Base-by-base conservation (phyloP, 1,140 invertebrate species). In the Drosophila subobscura region DNA sequence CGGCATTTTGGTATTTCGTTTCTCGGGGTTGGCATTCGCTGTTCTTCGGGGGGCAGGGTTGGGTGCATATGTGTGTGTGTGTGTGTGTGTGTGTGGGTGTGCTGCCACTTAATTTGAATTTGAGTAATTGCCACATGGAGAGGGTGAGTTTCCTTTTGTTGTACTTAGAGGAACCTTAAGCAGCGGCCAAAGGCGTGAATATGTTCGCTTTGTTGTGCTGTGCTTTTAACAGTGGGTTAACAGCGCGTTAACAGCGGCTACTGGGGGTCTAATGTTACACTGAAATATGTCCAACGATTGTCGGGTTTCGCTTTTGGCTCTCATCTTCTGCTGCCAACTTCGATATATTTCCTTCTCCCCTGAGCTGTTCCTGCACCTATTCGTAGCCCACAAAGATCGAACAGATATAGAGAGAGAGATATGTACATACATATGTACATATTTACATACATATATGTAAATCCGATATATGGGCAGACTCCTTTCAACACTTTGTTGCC, bases 71-170 rank as follows among this genome's bases (percentile, higher is more conserved):
- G 40, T 53, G 59, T 54, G 50, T 45, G 27, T 29, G 45, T 44
- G 42, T 51, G 72, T 55, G 50, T 58, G 50, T 64, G 55, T 60
- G 67, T 61, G 58, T 73, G 70, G 66, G 61, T 65, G 67, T 71
- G 71, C 25, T 45, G 78, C 70, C 83, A 88, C 83, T 86, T 88
- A 86, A 86, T 86, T 86, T 81, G 83, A 86, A 88, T 86, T 86
- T 86, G 83, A 86, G 83, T 86, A 86, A 86, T 86, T 86, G 81
- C 68, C 81, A 64, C 60, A 60, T 22, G 20, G 20, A 40, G 22
- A 63, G 20, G 1, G 33, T 27, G 41, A 33, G 22, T 33, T 40
- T 57, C 57, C 33, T 27, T 12, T 37, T 27, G 8, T 41, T 41
- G 23, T 4, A 23, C 0, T 58, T 58, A 33, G 8, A 33, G 29